Conservation (phyloP, 2,113 vertebrate genomes). For the Channa maculata region DNA sequence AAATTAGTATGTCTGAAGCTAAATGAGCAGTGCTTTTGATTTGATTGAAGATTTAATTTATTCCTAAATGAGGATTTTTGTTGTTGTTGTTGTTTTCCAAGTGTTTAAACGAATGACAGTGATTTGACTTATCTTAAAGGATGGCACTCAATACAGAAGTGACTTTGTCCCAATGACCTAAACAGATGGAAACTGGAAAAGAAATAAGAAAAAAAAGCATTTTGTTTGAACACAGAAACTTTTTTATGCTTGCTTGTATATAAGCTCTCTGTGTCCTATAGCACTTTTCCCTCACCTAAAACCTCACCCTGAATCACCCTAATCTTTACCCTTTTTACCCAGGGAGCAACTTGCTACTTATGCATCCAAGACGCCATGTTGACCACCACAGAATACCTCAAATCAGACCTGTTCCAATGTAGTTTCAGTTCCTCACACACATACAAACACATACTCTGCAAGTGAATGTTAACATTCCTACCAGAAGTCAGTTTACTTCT, state of each 20-base stretch:
- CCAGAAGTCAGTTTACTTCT: slow-evolving; percentile 59
- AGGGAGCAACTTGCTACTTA: slow-evolving; percentile 80
- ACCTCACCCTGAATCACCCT: slow-evolving; percentile 18
- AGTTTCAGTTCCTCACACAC: slow-evolving; percentile 10
- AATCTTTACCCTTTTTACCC: slow-evolving; percentile 54
- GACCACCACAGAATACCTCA: slow-evolving; percentile 86
- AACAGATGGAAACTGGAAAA: slow-evolving; percentile 33
- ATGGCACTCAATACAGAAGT: slow-evolving; percentile 57
- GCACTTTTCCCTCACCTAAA: slow-evolving; percentile 79
- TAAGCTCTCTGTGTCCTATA: slow-evolving; percentile 82
- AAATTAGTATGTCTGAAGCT: slow-evolving; percentile 49
- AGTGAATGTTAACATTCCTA: slow-evolving; percentile 41
- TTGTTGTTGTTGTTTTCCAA: slow-evolving; percentile 34
- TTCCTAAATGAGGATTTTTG: slow-evolving; percentile 17
- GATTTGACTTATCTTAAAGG: slow-evolving; percentile 43
- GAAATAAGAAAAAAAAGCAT: slow-evolving; percentile 18
- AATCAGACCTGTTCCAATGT: slow-evolving; percentile 66
- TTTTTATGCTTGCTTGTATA: slow-evolving; percentile 81
- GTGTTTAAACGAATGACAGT: slow-evolving; percentile 56
- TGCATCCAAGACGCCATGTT: slow-evolving; percentile 81
- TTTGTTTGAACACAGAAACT: slow-evolving; percentile 26
- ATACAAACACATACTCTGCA: slow-evolving; percentile 17
- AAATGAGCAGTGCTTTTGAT: slow-evolving; percentile 18
- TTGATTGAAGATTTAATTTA: slow-evolving; percentile 19
- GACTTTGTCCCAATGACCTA: slow-evolving; percentile 19